These are phyloP conservation scores for Agonopterix subpropinquella DNA, from an alignment of 2,888 invertebrate species.

Conservation along the genomic window DNA sequence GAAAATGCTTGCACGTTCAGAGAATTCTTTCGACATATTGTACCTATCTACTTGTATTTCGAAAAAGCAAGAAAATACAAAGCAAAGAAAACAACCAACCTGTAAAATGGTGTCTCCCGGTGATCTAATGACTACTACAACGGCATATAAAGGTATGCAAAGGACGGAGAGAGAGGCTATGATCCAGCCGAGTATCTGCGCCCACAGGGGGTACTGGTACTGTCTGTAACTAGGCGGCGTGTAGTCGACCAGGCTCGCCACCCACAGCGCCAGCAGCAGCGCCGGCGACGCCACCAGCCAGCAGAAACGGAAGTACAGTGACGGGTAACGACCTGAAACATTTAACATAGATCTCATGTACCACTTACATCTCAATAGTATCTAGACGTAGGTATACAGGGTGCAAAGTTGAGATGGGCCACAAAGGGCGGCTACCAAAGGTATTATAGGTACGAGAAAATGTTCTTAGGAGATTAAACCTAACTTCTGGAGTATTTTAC, in stretches of 20 bases:
- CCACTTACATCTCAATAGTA: too few species aligned
- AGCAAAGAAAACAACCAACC: conserved; percentile 54
- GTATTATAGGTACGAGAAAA: too few species aligned
- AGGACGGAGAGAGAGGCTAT: conserved; percentile 88
- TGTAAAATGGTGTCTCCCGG: conserved; percentile 83
- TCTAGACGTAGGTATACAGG: too few species aligned
- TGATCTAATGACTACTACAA: conserved; percentile 81
- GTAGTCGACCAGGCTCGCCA: conserved; percentile 92
- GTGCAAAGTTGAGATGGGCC: too few species aligned
- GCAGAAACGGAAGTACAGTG: conserved; percentile 88
- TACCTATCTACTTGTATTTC: too few species aligned
- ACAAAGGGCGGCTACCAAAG: too few species aligned
- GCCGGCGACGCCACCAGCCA: conserved; percentile 90
- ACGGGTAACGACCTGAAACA: conserved; percentile 77
- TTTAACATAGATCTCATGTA: background rate
- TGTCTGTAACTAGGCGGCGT: conserved; percentile 90
- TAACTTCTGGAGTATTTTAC: too few species aligned
- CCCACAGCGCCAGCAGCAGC: conserved; percentile 89
- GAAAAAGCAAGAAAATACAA: too few species aligned
- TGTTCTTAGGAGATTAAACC: too few species aligned
- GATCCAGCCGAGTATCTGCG: conserved; percentile 90
- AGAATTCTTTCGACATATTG: too few species aligned
- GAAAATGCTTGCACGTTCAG: too few species aligned
- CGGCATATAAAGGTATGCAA: conserved; percentile 89
- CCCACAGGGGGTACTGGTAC: conserved; percentile 89